These are phyloP conservation scores for Actinostola sp. DNA, from an alignment of 92 coral and sea anemone species.

Conservation along the genomic window DNA sequence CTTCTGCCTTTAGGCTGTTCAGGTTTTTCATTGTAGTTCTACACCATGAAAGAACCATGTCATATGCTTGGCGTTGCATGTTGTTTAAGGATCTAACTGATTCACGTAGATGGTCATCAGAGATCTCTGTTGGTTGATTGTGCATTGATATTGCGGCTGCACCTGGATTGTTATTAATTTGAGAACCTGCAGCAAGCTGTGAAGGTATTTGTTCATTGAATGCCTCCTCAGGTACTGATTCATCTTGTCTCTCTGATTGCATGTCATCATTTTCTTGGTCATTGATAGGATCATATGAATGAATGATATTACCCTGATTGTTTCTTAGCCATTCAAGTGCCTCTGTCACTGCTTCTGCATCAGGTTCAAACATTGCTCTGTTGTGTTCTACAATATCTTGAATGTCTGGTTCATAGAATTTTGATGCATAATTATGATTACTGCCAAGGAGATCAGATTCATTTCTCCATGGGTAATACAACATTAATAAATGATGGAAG, in stretches of 20 bases:
- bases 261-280: constrained; percentile 53
- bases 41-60: constrained; percentile 54
- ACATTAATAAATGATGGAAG: too few relatives aligned
- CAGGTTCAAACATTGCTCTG: constrained; percentile 59
- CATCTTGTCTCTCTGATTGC: constrained; percentile 22
- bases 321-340: constrained; percentile 49
- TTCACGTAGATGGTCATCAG: constrained; percentile 53
- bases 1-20: constrained; percentile 53
- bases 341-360: constrained; percentile 52
- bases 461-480: too few relatives aligned
- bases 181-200: constrained; percentile 33
- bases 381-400: constrained; percentile 54
- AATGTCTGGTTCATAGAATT: constrained; percentile 41
- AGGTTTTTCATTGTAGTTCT: constrained; percentile 51
- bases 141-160: constrained; percentile 35
- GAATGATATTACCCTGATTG: constrained; percentile 28
- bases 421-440: too few relatives aligned
- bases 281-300: constrained; percentile 56
- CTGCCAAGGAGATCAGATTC: too few relatives aligned
- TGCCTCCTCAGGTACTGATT: constrained; percentile 21
- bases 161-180: background rate
- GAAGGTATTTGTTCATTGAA: constrained; percentile 42
- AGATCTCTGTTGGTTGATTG: constrained; percentile 48
- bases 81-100: constrained; percentile 51
- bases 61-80: constrained; percentile 52